These are phyloP conservation scores for Yponomeuta evonymella DNA, from an alignment of 2,888 invertebrate species.

Conservation along the genomic window DNA sequence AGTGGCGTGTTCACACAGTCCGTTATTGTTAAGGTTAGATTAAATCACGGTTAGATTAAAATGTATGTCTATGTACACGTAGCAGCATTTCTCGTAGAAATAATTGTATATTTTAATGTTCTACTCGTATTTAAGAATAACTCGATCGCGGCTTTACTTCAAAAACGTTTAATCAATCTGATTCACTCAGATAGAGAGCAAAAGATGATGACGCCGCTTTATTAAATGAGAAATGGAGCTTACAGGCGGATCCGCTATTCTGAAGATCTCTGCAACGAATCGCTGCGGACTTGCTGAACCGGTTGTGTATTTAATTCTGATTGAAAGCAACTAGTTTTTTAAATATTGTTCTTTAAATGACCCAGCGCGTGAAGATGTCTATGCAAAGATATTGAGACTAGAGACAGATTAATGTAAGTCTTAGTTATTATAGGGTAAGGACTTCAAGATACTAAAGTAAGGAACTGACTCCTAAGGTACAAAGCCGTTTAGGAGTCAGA, in stretches of 20 bases:
- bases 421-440: no score
- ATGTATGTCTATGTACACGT: no score
- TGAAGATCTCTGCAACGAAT: neutral
- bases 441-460: no score
- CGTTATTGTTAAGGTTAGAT: no score
- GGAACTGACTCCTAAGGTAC: no score
- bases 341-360: neutral
- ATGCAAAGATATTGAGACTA: no score
- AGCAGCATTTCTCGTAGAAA: no score
- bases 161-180: neutral
- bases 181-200: neutral
- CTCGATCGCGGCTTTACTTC: neutral
- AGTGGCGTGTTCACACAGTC: no score
- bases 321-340: neutral
- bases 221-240: conserved; percentile 4
- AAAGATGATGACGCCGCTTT: conserved; percentile 8
- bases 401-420: no score
- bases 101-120: no score
- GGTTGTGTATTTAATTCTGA: neutral
- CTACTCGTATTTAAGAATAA: neutral
- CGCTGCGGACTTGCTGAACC: neutral
- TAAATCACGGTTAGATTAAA: no score
- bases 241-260: neutral
- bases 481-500: no score
- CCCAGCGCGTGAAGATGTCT: neutral